Evolutionary conservation across 35 echinoderm and acorn worm species (phyloP).

Genomic region (Acanthaster planci): DNA sequence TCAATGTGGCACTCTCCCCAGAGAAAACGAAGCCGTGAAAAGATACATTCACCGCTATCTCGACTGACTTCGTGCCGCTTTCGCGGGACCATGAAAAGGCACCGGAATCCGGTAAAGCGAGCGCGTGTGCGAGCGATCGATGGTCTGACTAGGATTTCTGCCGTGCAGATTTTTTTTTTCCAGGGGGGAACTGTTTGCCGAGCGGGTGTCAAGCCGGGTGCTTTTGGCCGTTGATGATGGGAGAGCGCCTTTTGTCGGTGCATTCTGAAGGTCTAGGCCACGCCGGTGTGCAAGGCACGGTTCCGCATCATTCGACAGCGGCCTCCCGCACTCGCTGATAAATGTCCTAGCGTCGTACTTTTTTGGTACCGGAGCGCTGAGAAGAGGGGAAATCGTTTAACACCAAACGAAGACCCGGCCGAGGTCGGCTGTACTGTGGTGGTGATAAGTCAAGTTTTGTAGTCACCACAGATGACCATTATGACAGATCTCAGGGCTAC

Average conservation of each 20-base stretch:
- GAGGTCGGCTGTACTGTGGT: constrained; percentile 4
- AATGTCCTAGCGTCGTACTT: neutral
- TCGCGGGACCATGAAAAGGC: neutral
- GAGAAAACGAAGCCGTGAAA: too few species aligned
- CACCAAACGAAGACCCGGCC: neutral
- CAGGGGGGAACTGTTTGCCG: too few species aligned
- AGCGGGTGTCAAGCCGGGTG: neutral
- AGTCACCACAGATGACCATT: neutral
- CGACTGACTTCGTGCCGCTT: constrained; percentile 14
- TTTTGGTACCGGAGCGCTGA: neutral
- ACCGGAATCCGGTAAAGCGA: constrained; percentile 8
- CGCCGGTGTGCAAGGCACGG: neutral
- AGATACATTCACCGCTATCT: too few species aligned
- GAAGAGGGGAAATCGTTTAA: constrained; percentile 2
- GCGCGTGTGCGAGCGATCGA: neutral
- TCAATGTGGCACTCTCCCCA: too few species aligned
- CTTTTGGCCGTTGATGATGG: neutral
- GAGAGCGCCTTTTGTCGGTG: neutral
- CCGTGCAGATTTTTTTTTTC: neutral
- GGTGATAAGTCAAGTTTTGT: neutral
- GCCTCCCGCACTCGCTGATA: too few species aligned
- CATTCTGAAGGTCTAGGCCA: constrained; percentile 5
- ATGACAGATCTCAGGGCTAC: neutral
- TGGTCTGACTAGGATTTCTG: neutral
- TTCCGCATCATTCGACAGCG: neutral